phyloP scores from a whole-genome alignment of 2,797 vertebrate genomes.

The Dromococcyx pavoninus region DNA sequence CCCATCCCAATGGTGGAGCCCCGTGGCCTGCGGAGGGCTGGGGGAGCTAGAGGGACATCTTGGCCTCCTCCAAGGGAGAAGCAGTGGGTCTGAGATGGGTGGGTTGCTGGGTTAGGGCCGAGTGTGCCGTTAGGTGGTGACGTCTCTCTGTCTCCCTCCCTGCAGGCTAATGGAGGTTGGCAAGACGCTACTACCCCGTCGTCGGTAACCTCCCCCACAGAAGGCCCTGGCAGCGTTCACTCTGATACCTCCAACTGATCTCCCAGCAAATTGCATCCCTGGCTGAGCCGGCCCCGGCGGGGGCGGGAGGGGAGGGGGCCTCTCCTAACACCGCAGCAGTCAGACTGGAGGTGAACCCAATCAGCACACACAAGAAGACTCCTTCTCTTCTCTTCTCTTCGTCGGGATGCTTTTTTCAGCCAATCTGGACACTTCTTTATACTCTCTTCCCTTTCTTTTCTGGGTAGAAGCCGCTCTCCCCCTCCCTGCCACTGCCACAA shows the following conservation, averaged over 20 bases:
- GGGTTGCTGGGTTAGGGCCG: background rate
- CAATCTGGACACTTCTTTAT: conserved; percentile 83
- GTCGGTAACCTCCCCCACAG: conserved; percentile 98
- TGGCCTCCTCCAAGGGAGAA: background rate
- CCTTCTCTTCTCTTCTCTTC: conserved; percentile 78
- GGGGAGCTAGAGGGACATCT: background rate
- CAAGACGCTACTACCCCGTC: conserved; percentile 97
- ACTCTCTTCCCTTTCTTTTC: conserved; percentile 80
- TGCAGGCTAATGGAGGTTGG: conserved; percentile 95
- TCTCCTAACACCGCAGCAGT: conserved; percentile 76
- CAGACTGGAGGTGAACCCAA: conserved; percentile 80
- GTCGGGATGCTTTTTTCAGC: conserved; percentile 79
- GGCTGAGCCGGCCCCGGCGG: conserved; percentile 74
- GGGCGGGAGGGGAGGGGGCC: conserved; percentile 74
- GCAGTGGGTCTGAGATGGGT: rapidly evolving
- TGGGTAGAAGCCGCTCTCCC: conserved; percentile 81
- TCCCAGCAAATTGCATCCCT: conserved; percentile 78
- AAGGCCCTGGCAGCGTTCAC: conserved; percentile 99
- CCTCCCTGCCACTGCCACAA: conserved; percentile 28
- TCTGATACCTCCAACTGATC: conserved; percentile 99
- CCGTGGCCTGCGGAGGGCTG: background rate
- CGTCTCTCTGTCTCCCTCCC: conserved; percentile 47
- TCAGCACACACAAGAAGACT: conserved; percentile 80
- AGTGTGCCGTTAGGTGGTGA: background rate
- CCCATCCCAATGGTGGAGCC: background rate